Percentiles rank a stretch among this genome's conserved stretches.
Evolutionary conservation across 1,140 invertebrate species (phyloP).

Genomic region (Lordiphosa stackelbergi): DNA sequence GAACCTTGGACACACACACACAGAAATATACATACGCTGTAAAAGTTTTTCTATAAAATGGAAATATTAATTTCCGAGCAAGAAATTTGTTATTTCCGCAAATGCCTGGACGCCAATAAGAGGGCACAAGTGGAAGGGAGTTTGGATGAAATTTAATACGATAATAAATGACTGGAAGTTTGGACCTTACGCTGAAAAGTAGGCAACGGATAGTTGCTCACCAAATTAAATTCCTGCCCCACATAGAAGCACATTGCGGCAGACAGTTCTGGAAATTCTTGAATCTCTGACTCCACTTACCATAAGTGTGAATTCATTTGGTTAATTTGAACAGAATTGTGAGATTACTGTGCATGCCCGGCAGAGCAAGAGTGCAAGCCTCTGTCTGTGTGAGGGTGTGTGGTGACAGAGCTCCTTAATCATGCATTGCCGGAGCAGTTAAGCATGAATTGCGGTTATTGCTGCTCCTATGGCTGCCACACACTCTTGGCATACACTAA

Average conservation of each 20-base stretch:
- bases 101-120: slow-evolving; percentile 48
- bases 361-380: slow-evolving; percentile 1
- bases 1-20: slow-evolving; percentile 35
- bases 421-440: slow-evolving; percentile 30
- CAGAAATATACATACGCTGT: slow-evolving; percentile 9
- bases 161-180: slow-evolving; percentile 57
- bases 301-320: slow-evolving; percentile 70
- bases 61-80: slow-evolving; percentile 73
- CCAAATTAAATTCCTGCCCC: slow-evolving; percentile 43
- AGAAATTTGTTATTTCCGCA: slow-evolving; percentile 74
- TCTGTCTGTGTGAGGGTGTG: slow-evolving; percentile 14
- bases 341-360: slow-evolving; percentile 36
- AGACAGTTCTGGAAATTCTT: not conserved
- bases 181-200: slow-evolving; percentile 9
- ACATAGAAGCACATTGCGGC: not conserved
- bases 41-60: slow-evolving; percentile 69
- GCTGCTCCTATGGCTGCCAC: slow-evolving; percentile 14
- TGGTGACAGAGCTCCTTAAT: slow-evolving; percentile 12
- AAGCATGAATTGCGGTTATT: slow-evolving; percentile 4
- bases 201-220: slow-evolving; percentile 27
- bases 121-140: slow-evolving; percentile 4
- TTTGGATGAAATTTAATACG: slow-evolving; percentile 60
- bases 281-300: slow-evolving; percentile 25
- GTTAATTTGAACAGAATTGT: slow-evolving; percentile 65
- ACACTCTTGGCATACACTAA: slow-evolving; percentile 26